These are phyloP conservation scores for Chelon auratus DNA, from an alignment of 2,797 vertebrate species.

Conservation along the genomic window DNA sequence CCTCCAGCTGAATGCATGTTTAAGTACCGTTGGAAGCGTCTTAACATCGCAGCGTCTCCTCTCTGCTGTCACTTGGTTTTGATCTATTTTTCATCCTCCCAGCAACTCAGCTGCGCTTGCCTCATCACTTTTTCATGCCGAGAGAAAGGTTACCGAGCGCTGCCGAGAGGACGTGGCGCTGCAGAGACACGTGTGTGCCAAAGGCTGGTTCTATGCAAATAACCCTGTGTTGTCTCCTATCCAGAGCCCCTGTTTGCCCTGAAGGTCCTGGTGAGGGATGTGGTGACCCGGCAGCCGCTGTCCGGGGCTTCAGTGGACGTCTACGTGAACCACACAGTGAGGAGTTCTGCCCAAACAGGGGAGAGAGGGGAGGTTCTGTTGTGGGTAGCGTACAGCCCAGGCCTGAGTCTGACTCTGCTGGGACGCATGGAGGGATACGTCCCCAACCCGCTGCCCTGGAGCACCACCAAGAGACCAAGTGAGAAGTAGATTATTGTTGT, in stretches of 20 bases:
- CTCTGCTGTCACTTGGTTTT: conserved; percentile 39
- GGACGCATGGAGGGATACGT: conserved; percentile 91
- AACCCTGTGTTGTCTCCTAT: background rate
- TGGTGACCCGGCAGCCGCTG: conserved; percentile 89
- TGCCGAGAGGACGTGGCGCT: too few relatives aligned
- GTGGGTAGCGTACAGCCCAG: conserved; percentile 86
- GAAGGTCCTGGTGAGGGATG: conserved; percentile 92
- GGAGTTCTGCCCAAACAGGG: conserved; percentile 84
- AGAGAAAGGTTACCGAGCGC: conserved; percentile 63
- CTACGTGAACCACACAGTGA: conserved; percentile 90
- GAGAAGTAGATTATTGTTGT: conserved; percentile 1
- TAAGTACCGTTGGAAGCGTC: too few relatives aligned
- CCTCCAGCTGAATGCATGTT: background rate
- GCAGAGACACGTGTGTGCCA: background rate
- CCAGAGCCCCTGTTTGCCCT: conserved; percentile 88
- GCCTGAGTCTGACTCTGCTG: conserved; percentile 88
- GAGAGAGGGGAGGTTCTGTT: conserved; percentile 87
- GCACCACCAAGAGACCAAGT: conserved; percentile 91
- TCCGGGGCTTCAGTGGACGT: conserved; percentile 87
- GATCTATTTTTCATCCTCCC: conserved; percentile 70
- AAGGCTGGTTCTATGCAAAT: background rate
- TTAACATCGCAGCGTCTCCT: background rate
- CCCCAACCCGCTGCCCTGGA: conserved; percentile 91
- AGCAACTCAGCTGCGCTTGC: conserved; percentile 35
- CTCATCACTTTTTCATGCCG: conserved; percentile 79